phyloP scores from a whole-genome alignment of 2,888 invertebrate genomes.

The Athripsodes cinereus region DNA sequence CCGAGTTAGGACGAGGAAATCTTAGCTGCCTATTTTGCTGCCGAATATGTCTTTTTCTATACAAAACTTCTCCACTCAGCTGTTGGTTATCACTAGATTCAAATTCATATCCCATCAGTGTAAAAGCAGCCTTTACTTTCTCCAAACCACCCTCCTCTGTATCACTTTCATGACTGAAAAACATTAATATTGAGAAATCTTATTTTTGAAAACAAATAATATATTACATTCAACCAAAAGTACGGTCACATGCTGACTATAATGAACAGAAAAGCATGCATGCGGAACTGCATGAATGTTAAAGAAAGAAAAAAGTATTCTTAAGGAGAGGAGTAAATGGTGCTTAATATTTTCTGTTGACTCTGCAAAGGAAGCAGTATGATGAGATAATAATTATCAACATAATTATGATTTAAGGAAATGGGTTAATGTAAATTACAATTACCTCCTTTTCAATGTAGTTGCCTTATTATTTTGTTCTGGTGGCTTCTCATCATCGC shows the following conservation, averaged over 20 bases:
- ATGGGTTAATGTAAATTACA: too few relatives aligned
- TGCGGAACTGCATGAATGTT: background rate
- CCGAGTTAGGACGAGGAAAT: slow-evolving; percentile 42
- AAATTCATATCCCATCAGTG: slow-evolving; percentile 54
- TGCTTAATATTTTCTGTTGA: too few relatives aligned
- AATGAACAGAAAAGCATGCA: too few relatives aligned
- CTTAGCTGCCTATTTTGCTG: slow-evolving; percentile 51
- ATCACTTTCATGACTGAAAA: slow-evolving; percentile 50
- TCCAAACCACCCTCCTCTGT: slow-evolving; percentile 47
- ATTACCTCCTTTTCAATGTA: slow-evolving; percentile 53
- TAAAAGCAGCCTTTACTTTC: slow-evolving; percentile 58
- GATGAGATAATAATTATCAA: too few relatives aligned
- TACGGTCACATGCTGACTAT: too few relatives aligned
- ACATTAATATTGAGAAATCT: slow-evolving; percentile 22
- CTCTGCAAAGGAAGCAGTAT: too few relatives aligned
- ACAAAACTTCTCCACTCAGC: slow-evolving; percentile 55
- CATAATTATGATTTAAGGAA: too few relatives aligned
- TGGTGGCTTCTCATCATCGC: slow-evolving; percentile 43
- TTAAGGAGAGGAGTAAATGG: too few relatives aligned
- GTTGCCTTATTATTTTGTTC: slow-evolving; percentile 41
- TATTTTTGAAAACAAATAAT: too few relatives aligned
- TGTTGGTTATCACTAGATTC: slow-evolving; percentile 25
- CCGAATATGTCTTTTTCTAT: slow-evolving; percentile 56
- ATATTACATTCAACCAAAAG: too few relatives aligned
- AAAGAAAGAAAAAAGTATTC: background rate